Evolutionary conservation across 2,797 vertebrate species (phyloP), one percentile per base, ranked within the genome.

Genomic region (Bradypodion pumilum): DNA sequence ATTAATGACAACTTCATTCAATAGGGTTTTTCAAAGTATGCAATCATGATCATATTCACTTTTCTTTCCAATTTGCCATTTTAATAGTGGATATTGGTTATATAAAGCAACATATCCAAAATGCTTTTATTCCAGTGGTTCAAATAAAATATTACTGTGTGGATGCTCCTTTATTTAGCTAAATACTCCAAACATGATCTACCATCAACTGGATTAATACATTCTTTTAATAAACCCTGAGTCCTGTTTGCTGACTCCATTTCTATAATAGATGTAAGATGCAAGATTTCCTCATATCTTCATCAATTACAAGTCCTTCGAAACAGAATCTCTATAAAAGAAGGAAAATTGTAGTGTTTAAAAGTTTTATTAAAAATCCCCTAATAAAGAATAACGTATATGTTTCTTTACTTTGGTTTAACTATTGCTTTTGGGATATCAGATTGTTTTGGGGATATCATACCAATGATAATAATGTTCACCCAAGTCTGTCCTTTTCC

Each of bases 291-390:
- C 87, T 85, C 62, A 46, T 23, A 29, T 90, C 84, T 79, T 78
- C 81, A 69, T 80, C 56, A 56, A 52, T 93, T 91, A 86, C 81
- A 90, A 95, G 86, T 94, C 91, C 91, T 92, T 92, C 87, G 89
- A 95, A 82, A 87, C 89, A 93, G 91, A 92, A 94, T 92, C 93
- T 92, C 95, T 95, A 84, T 73, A 90, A 95, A 74, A 93, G 85
- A 94, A 87, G 83, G 27, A 90, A 89, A 91, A 82, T 56, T 46
- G 66, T 79, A 19, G 35, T 91, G 90, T 86, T 79, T 81, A 83
- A 44, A 46, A 74, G 29, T 66, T 75, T 59, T 66, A 73, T 79
- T 13, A 32, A 56, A 19, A 56, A 56, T 15, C 23, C 7, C 32
- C 5, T 21, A 72, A 60, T 73, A 56, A 62, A 46, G 9, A 32